A percentile compares a stretch with the other conserved stretches of the same genome.
These are phyloP conservation scores for Drosophila sordidapex DNA, from an alignment of 2,888 invertebrate species.

Conservation along the genomic window DNA sequence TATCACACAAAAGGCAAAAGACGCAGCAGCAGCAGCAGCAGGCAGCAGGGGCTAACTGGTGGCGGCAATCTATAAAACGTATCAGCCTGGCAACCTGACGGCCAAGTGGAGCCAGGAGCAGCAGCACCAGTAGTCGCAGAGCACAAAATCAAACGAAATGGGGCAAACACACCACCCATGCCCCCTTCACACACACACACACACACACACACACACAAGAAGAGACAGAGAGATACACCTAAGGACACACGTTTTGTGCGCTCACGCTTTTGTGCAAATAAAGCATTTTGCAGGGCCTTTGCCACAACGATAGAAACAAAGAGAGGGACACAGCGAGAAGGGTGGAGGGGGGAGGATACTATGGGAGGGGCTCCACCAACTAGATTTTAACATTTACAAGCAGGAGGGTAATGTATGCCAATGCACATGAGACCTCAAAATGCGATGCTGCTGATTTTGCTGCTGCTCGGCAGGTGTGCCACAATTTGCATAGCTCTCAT, in stretches of 20 bases:
- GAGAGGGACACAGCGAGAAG: not conserved
- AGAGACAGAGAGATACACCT: not conserved
- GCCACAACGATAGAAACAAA: slow-evolving; percentile 8
- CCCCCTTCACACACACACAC: not conserved
- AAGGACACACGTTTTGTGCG: slow-evolving; percentile 51
- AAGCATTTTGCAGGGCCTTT: slow-evolving; percentile 65
- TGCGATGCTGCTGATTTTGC: slow-evolving; percentile 19
- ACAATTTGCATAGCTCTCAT: slow-evolving; percentile 59
- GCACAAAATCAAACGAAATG: slow-evolving; percentile 80
- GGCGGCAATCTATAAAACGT: slow-evolving; percentile 68
- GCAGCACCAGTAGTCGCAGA: slow-evolving; percentile 31
- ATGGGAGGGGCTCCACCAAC: slow-evolving; percentile 3
- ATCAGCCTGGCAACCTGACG: slow-evolving; percentile 44
- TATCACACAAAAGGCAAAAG: slow-evolving; percentile 77
- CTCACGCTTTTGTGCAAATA: slow-evolving; percentile 73
- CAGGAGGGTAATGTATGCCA: slow-evolving; percentile 72
- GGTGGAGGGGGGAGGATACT: not conserved
- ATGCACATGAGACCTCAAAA: slow-evolving; percentile 73
- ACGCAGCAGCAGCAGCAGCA: slow-evolving; percentile 41
- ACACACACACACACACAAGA: slow-evolving; percentile 4
- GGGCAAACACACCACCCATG: slow-evolving; percentile 50
- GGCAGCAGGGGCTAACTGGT: slow-evolving; percentile 10
- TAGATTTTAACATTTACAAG: slow-evolving; percentile 77
- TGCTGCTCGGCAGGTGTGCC: slow-evolving; percentile 62
- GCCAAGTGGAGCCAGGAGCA: slow-evolving; percentile 29